Evolutionary conservation across 2,113 vertebrate genomes (phyloP).

Genomic region (Aleadryas rufinucha): DNA sequence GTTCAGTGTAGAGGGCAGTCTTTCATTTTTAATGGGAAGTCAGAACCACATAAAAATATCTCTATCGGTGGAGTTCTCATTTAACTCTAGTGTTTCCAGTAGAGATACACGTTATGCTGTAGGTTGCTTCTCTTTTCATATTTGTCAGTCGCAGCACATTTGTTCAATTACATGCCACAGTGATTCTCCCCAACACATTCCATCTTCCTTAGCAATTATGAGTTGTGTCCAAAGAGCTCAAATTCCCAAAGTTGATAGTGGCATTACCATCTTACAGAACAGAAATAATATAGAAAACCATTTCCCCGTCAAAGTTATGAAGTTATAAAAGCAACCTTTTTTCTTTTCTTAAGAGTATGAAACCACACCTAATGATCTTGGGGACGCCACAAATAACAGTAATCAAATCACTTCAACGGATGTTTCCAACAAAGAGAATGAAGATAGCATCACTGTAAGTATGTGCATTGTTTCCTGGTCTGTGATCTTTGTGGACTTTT

Average conservation of each 20-base stretch:
- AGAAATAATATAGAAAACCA: not conserved
- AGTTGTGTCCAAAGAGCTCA: not conserved
- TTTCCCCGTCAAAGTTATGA: not conserved
- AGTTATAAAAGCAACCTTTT: slow-evolving; percentile 4
- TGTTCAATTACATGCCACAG: not conserved
- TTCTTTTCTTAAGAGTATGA: slow-evolving; percentile 78
- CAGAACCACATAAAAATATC: not conserved
- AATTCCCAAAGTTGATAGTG: not conserved
- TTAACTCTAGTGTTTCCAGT: not conserved
- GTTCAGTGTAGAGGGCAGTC: slow-evolving; percentile 6
- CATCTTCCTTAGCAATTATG: not conserved
- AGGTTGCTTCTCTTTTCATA: not conserved
- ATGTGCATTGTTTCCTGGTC: not conserved
- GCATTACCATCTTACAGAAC: not conserved
- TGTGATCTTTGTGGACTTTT: not conserved
- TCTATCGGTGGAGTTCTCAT: not conserved
- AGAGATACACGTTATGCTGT: not conserved
- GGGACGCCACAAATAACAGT: slow-evolving; percentile 76
- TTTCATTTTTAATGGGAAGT: slow-evolving; percentile 39
- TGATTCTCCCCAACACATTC: not conserved
- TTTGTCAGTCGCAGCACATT: not conserved
- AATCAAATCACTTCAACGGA: slow-evolving; percentile 74
- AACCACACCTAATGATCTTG: slow-evolving; percentile 73
- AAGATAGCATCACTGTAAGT: slow-evolving; percentile 95
- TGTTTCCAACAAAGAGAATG: slow-evolving; percentile 74